Evolutionary conservation across 2,888 invertebrate species (phyloP), one percentile per base, ranked within the genome.

Genomic region (Tinea pellionella): DNA sequence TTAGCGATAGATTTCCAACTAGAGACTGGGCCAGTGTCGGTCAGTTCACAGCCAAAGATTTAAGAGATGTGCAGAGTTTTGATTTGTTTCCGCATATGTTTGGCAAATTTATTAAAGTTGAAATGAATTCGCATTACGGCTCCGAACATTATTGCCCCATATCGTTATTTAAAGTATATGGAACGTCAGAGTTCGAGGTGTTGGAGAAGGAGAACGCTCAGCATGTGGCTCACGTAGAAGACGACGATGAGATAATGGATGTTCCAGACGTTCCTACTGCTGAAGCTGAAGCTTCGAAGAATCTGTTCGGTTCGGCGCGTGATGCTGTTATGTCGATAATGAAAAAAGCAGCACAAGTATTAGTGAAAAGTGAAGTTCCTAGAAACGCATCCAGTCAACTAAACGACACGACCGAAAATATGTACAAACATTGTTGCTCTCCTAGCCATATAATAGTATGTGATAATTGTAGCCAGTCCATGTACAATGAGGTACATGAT

Each of bases 91-190:
- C 94, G 1, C 92, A 94, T 71, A 80, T 93, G 15, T 97, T 96
- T 78, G 95, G 95, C 19, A 96, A 96, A 78, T 96, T 94, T 75
- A 92, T 96, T 57, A 95, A 95, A 74, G 92, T 95, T 0, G 99
- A 99, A 70, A 89, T 99, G 71, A 90, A 95, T 64, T 95, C 96
- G 42, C 97, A 99, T 77, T 96, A 98, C 77, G 98, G 99, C 16
- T 93, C 93, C 8, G 99, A 99, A 78, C 99, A 99, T 77, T 99
- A 95, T 77, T 99, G 99, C 75, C 99, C 99, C 0, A 89, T 99
- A 64, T 98, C 97, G n/a, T 88, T 98, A 59, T 95, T 99, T 77
- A 92, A 95, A 63, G 95, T 96, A 0, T 97, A 94, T 73, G 98
- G 98, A 15, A 96, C 96, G 1, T 96, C 96, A 12, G 97, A 97